Base-by-base conservation (phyloP, 2,888 invertebrate species). In the Rhorus exstirpatorius region DNA sequence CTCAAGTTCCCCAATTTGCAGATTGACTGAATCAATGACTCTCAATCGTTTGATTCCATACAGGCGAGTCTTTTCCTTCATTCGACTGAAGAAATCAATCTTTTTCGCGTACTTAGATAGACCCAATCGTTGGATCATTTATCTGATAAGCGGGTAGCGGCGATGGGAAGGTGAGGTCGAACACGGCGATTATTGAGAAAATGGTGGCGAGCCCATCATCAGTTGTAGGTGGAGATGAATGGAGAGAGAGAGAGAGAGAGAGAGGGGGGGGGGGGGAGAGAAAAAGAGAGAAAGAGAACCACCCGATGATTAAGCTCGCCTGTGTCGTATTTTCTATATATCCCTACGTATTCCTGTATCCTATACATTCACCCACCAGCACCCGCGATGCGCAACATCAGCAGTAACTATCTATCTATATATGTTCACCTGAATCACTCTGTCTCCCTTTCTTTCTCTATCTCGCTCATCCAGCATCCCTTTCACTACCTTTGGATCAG, bases 101-200 rank as follows among this genome's bases (percentile, higher is more conserved):
- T 35, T 67, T 67, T 67, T 51, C 19, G 35, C n/a, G 8, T 12
- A 19, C 51, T 71, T 19, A n/a, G 44, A 12, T 19, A n/a, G 58
- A 21, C 24, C 44, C 46, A 41, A 41, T 71, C 44, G 31, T 24
- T 58, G 38, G 6, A 24, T 49, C 49, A 38, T 70, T 70, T 55
- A 51, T 44, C 44, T 53, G 24, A 44, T 49, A 71, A 53, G 38
- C 38, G 70, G 58, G 38, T 26, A 17, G 65, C 31, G 31, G 44
- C 19, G 75, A 60, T 63, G 35, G 41, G 58, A 70, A 68, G 46
- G 41, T 51, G 76, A 55, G 55, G 38, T n/a, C 17, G 61, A 53
- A 26, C 55, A 21, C 60, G 67, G 38, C 67, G 81, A 81, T 81
- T 74, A 78, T 78, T 78, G 81, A 61, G 14, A 67, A 78, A 78